Percentiles rank a stretch among this genome's conserved stretches.
Evolutionary conservation across 1,140 invertebrate species (phyloP).

Genomic region (Latrodectus geometricus): DNA sequence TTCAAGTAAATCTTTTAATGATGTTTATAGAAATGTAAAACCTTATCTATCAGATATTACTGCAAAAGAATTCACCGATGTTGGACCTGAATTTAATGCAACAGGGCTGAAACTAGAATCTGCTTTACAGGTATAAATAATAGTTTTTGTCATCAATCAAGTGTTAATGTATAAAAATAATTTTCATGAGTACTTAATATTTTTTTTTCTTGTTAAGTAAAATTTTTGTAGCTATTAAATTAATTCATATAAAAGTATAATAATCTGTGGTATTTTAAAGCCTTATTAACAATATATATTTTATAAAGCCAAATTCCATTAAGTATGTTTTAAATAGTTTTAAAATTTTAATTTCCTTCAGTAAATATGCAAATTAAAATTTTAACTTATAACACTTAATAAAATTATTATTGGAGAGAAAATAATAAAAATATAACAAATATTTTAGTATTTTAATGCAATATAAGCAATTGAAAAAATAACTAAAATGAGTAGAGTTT

Average conservation of each 20-base stretch:
- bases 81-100: conserved; percentile 20
- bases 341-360: too few relatives aligned
- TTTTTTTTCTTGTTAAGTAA: neutral
- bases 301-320: too few relatives aligned
- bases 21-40: conserved; percentile 25
- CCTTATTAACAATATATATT: too few relatives aligned
- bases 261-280: too few relatives aligned
- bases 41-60: conserved; percentile 10
- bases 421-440: too few relatives aligned
- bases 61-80: conserved; percentile 9
- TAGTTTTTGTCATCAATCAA: neutral
- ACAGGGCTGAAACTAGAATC: neutral
- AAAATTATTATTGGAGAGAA: too few relatives aligned
- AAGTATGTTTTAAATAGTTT: too few relatives aligned
- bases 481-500: too few relatives aligned
- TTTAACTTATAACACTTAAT: too few relatives aligned
- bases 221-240: neutral
- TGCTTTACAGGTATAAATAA: neutral
- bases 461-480: too few relatives aligned
- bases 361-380: too few relatives aligned
- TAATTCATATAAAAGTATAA: neutral
- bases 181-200: neutral
- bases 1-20: conserved; percentile 1
- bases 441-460: too few relatives aligned
- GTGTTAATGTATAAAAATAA: neutral